Percentiles rank a stretch among this genome's conserved stretches.
These are phyloP conservation scores for Panthera tigris DNA, from an alignment of 2,113 vertebrate species.

Conservation along the genomic window DNA sequence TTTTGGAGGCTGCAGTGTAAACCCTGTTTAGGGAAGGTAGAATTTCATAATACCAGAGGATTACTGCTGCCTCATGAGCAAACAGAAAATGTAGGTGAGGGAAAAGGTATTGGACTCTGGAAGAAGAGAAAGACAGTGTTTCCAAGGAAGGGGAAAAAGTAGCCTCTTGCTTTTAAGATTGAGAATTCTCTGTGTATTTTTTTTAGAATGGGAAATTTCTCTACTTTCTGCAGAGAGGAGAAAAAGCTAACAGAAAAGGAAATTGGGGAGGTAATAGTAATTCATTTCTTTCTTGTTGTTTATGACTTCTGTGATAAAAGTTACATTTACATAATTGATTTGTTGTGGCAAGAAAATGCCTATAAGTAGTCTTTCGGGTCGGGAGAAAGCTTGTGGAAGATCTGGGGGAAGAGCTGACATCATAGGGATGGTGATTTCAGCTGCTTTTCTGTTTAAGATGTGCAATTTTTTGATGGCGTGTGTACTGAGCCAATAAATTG, in stretches of 20 bases:
- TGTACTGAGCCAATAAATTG: conserved; percentile 46
- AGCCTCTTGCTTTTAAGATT: conserved; percentile 62
- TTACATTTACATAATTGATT: conserved; percentile 55
- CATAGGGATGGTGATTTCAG: conserved; percentile 21
- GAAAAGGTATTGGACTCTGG: conserved; percentile 61
- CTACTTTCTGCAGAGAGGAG: conserved; percentile 75
- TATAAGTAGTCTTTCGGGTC: conserved; percentile 33
- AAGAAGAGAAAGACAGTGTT: conserved; percentile 63
- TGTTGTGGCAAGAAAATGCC: conserved; percentile 43
- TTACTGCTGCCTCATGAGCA: conserved; percentile 69
- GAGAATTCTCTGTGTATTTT: conserved; percentile 32
- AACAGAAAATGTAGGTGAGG: conserved; percentile 71
- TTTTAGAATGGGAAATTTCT: conserved; percentile 77
- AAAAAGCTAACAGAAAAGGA: conserved; percentile 70
- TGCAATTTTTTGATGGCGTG: conserved; percentile 16
- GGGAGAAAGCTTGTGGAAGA: conserved; percentile 50
- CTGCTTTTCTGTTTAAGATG: conserved; percentile 67
- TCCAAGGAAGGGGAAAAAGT: conserved; percentile 52
- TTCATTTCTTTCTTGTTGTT: conserved; percentile 65
- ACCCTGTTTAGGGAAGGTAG: conserved; percentile 69
- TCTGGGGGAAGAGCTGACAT: neutral
- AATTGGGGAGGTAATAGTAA: conserved; percentile 74
- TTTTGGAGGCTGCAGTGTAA: conserved; percentile 68
- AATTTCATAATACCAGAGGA: conserved; percentile 68
- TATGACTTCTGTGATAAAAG: conserved; percentile 70